phyloP scores from a whole-genome alignment of 2,797 vertebrate species.

The Dallia pectoralis region DNA sequence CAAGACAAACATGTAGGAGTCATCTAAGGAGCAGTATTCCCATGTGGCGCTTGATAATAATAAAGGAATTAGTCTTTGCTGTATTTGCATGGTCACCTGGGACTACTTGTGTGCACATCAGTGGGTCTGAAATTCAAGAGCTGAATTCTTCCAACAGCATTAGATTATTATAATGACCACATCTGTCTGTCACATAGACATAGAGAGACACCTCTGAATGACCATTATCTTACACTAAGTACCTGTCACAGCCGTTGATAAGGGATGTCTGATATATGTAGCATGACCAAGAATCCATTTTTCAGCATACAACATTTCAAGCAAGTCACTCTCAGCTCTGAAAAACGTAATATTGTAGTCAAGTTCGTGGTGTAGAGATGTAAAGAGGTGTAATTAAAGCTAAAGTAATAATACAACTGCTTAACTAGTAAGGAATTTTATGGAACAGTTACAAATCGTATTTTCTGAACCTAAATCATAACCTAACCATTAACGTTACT shows the following conservation, averaged over 20 bases:
- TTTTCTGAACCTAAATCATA: no score
- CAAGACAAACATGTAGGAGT: constrained; percentile 47
- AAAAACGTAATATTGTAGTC: no score
- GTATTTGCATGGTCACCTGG: constrained; percentile 44
- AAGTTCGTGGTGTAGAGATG: no score
- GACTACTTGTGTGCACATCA: constrained; percentile 46
- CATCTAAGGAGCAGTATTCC: constrained; percentile 45
- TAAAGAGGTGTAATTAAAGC: no score
- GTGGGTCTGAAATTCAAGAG: constrained; percentile 32
- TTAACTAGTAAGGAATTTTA: no score
- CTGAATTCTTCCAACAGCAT: constrained; percentile 52
- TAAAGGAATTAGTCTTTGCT: constrained; percentile 49
- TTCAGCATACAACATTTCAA: no score
- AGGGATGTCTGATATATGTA: constrained; percentile 41
- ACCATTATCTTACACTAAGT: constrained; percentile 48
- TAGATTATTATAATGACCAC: constrained; percentile 70
- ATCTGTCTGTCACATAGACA: constrained; percentile 63
- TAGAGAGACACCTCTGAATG: constrained; percentile 30
- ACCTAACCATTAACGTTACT: no score
- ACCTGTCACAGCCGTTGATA: constrained; percentile 32
- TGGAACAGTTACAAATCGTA: no score
- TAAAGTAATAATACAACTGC: no score
- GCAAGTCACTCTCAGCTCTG: not conserved
- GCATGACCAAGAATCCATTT: constrained; percentile 10
- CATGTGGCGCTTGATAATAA: constrained; percentile 54